Conservation (phyloP, 2,888 invertebrate genomes). For the Lepidonotus clava region DNA sequence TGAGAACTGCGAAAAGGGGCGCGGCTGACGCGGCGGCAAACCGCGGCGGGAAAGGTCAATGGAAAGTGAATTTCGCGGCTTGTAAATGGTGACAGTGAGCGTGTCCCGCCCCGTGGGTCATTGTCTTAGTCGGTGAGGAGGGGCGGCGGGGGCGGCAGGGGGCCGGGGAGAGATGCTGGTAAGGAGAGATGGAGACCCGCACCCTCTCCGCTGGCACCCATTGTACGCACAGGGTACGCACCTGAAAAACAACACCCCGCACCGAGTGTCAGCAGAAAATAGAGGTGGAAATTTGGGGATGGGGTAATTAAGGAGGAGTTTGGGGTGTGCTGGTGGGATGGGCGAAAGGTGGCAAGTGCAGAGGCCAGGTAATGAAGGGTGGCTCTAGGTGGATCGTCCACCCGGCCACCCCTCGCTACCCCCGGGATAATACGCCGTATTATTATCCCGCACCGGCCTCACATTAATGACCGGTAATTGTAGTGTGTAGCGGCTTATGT, state of each 20-base stretch:
- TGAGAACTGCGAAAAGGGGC: too few relatives aligned
- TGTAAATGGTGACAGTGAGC: background rate
- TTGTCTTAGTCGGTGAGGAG: background rate
- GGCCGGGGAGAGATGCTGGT: constrained; percentile 12
- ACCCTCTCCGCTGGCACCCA: background rate
- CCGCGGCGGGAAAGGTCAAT: background rate
- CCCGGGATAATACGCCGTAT: too few relatives aligned
- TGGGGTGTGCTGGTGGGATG: too few relatives aligned
- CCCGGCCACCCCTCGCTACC: too few relatives aligned
- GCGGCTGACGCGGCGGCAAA: too few relatives aligned
- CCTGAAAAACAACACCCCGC: constrained; percentile 17
- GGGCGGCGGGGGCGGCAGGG: background rate
- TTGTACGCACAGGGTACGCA: background rate
- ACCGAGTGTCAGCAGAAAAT: background rate
- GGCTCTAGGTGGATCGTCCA: too few relatives aligned
- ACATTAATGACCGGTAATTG: too few relatives aligned
- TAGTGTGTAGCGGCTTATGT: too few relatives aligned
- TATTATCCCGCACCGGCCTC: too few relatives aligned
- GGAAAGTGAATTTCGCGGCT: constrained; percentile 28
- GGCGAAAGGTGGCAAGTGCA: too few relatives aligned
- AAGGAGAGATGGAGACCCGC: background rate
- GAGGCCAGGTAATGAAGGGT: too few relatives aligned
- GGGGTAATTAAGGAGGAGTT: too few relatives aligned
- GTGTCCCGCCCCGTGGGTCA: background rate
- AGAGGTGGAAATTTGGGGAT: background rate